Evolutionary conservation across 2,888 invertebrate genomes (phyloP).

Genomic region (Crepidodera aurea): DNA sequence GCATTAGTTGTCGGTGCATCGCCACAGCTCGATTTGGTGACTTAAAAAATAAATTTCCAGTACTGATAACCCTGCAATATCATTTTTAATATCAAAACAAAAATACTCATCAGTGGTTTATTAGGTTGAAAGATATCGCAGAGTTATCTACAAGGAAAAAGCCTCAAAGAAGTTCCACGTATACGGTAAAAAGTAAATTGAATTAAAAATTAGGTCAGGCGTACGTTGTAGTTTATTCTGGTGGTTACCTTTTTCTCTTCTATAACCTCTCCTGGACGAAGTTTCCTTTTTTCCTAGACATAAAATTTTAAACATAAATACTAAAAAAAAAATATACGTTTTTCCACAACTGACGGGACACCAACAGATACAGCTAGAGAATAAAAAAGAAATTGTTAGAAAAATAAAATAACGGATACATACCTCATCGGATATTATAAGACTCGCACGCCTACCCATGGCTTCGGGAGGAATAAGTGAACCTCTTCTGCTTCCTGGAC

Average conservation of each 20-base stretch:
- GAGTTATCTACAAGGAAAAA: conserved; percentile 36
- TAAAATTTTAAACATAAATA: conserved; percentile 40
- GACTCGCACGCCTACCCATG: conserved; percentile 85
- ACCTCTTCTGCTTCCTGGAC: conserved; percentile 76
- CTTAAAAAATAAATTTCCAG: conserved; percentile 24
- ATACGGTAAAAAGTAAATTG: conserved; percentile 47
- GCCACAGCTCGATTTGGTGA: conserved; percentile 31
- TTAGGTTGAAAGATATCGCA: conserved; percentile 30
- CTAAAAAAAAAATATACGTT: conserved; percentile 25
- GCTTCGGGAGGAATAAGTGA: conserved; percentile 90
- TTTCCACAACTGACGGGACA: conserved; percentile 38
- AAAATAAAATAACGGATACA: conserved; percentile 10
- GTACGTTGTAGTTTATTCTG: conserved; percentile 45
- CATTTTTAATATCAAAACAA: background rate
- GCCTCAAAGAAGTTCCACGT: conserved; percentile 46
- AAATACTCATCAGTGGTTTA: background rate
- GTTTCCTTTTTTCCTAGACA: conserved; percentile 84
- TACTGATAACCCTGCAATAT: conserved; percentile 26
- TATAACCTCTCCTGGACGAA: conserved; percentile 92
- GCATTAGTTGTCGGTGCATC: conserved; percentile 36
- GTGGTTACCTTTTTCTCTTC: conserved; percentile 90
- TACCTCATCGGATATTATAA: conserved; percentile 96
- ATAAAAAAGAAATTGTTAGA: conserved; percentile 14
- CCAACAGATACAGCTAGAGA: conserved; percentile 37
- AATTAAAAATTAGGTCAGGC: conserved; percentile 48